Base-by-base conservation (phyloP, 64 coral and sea anemone genomes). In the Astreopora myriophthalma region DNA sequence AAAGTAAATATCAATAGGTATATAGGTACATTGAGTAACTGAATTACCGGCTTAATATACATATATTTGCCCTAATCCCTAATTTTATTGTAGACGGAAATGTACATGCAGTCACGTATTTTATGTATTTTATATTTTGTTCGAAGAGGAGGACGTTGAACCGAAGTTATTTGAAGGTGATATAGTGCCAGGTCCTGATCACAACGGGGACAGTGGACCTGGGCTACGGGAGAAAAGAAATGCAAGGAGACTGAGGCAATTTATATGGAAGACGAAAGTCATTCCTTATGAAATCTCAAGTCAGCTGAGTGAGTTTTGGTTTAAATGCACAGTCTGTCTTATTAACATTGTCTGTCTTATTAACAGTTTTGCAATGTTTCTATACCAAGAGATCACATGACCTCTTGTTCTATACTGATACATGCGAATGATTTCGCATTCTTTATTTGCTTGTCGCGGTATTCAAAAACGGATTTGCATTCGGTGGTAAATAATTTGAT, bases 161-260 rank as follows among this genome's bases (percentile, higher is more conserved):
- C 55, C 55, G 19, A 31, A 67, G 8, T 31, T 94, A 2, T 94
- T 51, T 48, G 92, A 94, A 63, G 92, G 92, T 25, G 92, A 94
- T 52, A 89, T 94, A 3, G 16, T 52, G 2, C 1, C 71, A 13
- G 9, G 28, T 51, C 36, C 8, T 4, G 55, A 90, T 42, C 48
- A 60, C 31, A 55, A 89, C 40, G n/a, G 62, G 28, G 40, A 74
- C 1, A 72, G 0, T 55, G 20, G 28, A 5, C 27, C 28, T 66
- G 69, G 73, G 8, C 9, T 27, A 63, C 71, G 55, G 37, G 58
- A 93, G n/a, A 94, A 89, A 26, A 73, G 92, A 55, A 94, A 85
- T 46, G 92, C 92, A 31, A 46, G 23, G 22, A 60, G 92, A 25
- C 12, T 9, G 0, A 79, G 92, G 38, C 7, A 19, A 1, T 74